Percentiles rank a stretch among this genome's conserved stretches.
These are phyloP conservation scores for Scopus umbretta DNA, from an alignment of 2,113 vertebrate genomes.

Conservation along the genomic window DNA sequence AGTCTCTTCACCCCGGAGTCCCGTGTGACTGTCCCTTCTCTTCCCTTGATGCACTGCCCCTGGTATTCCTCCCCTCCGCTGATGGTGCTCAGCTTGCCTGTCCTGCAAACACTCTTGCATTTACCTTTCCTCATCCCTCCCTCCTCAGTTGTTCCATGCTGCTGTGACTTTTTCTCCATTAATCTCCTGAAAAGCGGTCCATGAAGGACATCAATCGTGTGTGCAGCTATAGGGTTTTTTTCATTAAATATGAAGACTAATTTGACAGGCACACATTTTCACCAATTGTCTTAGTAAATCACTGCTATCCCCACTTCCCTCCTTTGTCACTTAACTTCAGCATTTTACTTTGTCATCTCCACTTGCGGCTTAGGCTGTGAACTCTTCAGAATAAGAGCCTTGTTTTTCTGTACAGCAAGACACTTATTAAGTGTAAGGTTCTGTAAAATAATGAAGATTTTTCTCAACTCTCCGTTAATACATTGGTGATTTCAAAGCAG, in stretches of 20 bases:
- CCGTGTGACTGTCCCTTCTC: neutral
- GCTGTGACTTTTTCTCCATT: neutral
- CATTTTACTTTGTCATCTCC: neutral
- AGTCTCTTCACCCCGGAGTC: neutral
- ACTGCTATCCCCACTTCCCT: neutral
- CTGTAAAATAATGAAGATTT: constrained; percentile 1
- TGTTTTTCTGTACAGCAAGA: neutral
- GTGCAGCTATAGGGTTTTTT: neutral
- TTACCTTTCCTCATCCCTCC: neutral
- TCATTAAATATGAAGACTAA: neutral
- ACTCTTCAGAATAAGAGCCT: neutral
- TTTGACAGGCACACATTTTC: neutral
- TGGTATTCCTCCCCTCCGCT: neutral
- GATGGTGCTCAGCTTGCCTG: neutral
- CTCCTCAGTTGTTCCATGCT: neutral
- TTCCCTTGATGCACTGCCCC: neutral
- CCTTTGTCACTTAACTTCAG: neutral
- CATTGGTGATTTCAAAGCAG: neutral
- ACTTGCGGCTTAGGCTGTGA: neutral
- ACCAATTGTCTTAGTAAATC: neutral
- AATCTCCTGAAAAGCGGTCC: neutral
- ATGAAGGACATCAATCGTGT: neutral
- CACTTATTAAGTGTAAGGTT: neutral
- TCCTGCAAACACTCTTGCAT: neutral
- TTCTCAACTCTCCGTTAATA: neutral